These are phyloP conservation scores for Astropecten irregularis DNA, from an alignment of 53 echinoderm and acorn worm genomes.

Conservation along the genomic window DNA sequence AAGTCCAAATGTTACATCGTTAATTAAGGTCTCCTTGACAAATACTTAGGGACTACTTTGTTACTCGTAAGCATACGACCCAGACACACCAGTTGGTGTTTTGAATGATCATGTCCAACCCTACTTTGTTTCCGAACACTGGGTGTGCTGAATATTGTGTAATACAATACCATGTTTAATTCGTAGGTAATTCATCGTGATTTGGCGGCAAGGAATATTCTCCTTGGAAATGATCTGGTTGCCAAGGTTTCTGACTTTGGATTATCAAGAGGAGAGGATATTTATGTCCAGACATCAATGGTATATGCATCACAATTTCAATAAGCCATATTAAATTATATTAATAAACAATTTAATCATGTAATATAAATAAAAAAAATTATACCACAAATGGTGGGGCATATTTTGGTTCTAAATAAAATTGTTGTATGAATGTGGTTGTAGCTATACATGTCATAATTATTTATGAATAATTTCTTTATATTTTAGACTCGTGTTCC, in stretches of 20 bases:
- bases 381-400: background rate
- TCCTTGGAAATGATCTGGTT: conserved; percentile 27
- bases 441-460: no score
- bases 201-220: conserved; percentile 58
- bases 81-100: no score
- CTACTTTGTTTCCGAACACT: no score
- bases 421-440: background rate
- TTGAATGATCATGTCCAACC: no score
- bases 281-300: conserved; percentile 39
- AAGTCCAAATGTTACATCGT: no score
- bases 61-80: no score
- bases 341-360: no score
- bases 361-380: background rate
- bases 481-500: conserved; percentile 9
- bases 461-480: background rate
- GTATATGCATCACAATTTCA: background rate
- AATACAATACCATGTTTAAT: no score
- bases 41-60: no score
- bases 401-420: background rate
- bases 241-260: conserved; percentile 65
- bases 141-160: no score
- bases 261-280: conserved; percentile 40
- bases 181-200: conserved; percentile 67
- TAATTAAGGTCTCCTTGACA: no score
- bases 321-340: no score